Percentiles rank a stretch among this genome's conserved stretches.
These are phyloP conservation scores for Dexiosoma caninum DNA, from an alignment of 2,888 invertebrate genomes.

Conservation along the genomic window DNA sequence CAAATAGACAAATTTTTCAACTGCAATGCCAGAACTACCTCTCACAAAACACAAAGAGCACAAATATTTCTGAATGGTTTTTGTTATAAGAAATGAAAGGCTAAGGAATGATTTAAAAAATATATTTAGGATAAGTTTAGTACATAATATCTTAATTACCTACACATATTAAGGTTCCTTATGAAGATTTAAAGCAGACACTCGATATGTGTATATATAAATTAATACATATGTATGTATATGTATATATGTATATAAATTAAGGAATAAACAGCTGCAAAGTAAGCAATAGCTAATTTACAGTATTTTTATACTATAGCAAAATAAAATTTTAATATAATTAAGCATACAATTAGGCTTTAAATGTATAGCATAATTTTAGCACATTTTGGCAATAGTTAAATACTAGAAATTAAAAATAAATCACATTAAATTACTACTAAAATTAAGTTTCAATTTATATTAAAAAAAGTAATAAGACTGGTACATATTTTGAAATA, in stretches of 20 bases:
- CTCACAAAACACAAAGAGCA: conserved; percentile 39
- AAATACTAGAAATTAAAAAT: neutral
- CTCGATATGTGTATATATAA: no score
- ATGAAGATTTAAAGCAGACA: neutral
- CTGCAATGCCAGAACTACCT: conserved; percentile 40
- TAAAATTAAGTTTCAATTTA: neutral
- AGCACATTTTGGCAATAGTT: conserved; percentile 47
- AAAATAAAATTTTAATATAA: neutral
- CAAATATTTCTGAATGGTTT: conserved; percentile 33
- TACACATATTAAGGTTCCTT: neutral
- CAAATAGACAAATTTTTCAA: conserved; percentile 22
- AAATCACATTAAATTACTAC: neutral
- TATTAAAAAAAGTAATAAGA: conserved; percentile 35
- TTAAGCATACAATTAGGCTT: conserved; percentile 31
- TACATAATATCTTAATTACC: neutral
- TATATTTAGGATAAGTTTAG: conserved; percentile 21
- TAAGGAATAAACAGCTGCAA: neutral
- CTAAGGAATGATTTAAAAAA: conserved; percentile 14
- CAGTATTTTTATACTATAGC: neutral
- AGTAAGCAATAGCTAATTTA: conserved; percentile 27
- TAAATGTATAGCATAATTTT: conserved; percentile 55
- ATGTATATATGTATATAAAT: neutral
- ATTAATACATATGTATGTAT: neutral
- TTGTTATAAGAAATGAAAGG: conserved; percentile 7
- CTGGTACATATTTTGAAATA: conserved; percentile 8